A percentile compares a stretch with the other conserved stretches of the same genome.
phyloP scores from a whole-genome alignment of 2,797 vertebrate genomes.

The Microctenopoma steveboyesi region DNA sequence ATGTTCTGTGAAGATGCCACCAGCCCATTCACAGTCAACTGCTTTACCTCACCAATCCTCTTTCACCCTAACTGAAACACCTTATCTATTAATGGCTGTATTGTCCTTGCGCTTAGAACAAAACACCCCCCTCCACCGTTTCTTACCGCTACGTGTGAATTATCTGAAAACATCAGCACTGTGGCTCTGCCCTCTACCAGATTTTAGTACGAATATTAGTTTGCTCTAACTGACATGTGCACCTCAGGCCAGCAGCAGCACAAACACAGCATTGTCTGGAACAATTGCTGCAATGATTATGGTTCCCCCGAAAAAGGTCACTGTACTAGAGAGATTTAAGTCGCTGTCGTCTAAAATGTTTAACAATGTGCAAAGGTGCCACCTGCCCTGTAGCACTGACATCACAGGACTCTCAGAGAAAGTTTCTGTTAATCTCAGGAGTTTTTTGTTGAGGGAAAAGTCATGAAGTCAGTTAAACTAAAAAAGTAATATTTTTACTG shows the following conservation, averaged over 20 bases:
- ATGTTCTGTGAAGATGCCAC: slow-evolving; percentile 45
- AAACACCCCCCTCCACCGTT: neutral
- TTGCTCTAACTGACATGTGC: slow-evolving; percentile 41
- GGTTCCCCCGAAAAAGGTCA: slow-evolving; percentile 65
- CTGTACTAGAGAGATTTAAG: slow-evolving; percentile 49
- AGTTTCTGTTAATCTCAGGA: neutral
- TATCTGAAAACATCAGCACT: slow-evolving; percentile 54
- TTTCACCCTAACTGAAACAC: slow-evolving; percentile 32
- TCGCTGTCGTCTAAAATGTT: neutral
- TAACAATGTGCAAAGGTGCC: slow-evolving; percentile 44
- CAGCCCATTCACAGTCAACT: slow-evolving; percentile 29
- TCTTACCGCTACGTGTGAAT: slow-evolving; percentile 21
- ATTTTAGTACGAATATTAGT: slow-evolving; percentile 37
- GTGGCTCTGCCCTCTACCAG: slow-evolving; percentile 48
- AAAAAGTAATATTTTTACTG: neutral
- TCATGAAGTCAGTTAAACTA: neutral
- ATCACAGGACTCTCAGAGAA: slow-evolving; percentile 21
- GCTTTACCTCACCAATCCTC: slow-evolving; percentile 32
- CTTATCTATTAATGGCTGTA: slow-evolving; percentile 9
- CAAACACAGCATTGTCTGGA: slow-evolving; percentile 15
- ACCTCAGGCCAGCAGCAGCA: slow-evolving; percentile 26
- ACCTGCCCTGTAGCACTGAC: slow-evolving; percentile 39
- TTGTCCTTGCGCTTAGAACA: slow-evolving; percentile 14
- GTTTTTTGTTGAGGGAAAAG: neutral
- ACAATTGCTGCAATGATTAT: slow-evolving; percentile 29